A percentile compares a stretch with the other conserved stretches of the same genome.
phyloP scores from a whole-genome alignment of 2,888 invertebrate species.

The Leucozona laternaria region DNA sequence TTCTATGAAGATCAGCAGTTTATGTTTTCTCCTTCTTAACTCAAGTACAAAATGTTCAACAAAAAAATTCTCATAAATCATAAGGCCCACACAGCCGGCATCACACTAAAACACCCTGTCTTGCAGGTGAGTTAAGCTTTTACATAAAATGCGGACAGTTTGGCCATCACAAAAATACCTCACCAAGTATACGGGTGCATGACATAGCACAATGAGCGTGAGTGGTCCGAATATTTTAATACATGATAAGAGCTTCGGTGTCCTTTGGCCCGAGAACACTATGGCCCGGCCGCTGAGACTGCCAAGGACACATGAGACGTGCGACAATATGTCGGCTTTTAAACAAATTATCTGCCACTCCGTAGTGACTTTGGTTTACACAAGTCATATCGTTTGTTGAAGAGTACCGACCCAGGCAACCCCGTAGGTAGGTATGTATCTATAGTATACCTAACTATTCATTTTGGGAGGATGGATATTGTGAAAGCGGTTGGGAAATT shows the following conservation, averaged over 20 bases:
- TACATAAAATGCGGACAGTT: slow-evolving; percentile 1
- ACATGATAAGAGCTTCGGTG: slow-evolving; percentile 44
- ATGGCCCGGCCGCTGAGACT: slow-evolving; percentile 3
- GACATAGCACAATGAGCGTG: slow-evolving; percentile 54
- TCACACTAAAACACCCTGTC: not conserved
- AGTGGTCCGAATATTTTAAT: slow-evolving; percentile 52
- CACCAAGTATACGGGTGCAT: slow-evolving; percentile 30
- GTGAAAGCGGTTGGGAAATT: slow-evolving; percentile 41
- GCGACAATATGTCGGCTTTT: slow-evolving; percentile 68
- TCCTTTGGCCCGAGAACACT: slow-evolving; percentile 6
- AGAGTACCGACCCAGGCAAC: not conserved
- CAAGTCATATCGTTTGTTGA: slow-evolving; percentile 41
- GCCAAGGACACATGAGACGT: slow-evolving; percentile 39
- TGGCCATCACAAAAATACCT: slow-evolving; percentile 38
- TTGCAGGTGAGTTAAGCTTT: not conserved
- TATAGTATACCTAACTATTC: not conserved
- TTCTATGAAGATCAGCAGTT: too few relatives aligned
- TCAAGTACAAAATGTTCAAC: not conserved
- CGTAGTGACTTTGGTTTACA: slow-evolving; percentile 57
- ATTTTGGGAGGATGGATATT: not conserved
- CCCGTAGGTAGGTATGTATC: not conserved
- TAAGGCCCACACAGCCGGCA: too few relatives aligned
- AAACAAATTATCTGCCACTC: slow-evolving; percentile 73
- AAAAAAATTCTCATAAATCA: too few relatives aligned
- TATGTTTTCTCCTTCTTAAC: too few relatives aligned